These are phyloP conservation scores for Hippocampus kuda DNA, from an alignment of 2,797 vertebrate genomes.

Conservation along the genomic window DNA sequence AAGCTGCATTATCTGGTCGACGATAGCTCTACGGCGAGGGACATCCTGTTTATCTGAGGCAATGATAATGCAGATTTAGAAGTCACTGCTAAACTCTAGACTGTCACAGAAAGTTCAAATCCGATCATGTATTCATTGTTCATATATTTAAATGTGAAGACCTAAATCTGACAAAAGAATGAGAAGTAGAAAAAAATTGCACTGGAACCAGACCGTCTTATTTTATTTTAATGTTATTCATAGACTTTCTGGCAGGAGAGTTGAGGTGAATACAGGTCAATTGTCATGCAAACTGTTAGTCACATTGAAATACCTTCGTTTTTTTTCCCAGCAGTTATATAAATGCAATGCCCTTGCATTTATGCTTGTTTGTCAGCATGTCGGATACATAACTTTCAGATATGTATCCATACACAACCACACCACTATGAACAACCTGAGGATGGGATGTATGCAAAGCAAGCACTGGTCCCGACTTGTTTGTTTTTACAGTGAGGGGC, in stretches of 20 bases:
- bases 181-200: constrained; percentile 18
- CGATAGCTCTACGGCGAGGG: constrained; percentile 34
- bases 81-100: constrained; percentile 24
- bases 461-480: constrained; percentile 13
- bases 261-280: constrained; percentile 46
- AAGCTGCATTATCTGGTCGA: constrained; percentile 33
- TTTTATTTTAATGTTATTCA: constrained; percentile 63
- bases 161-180: constrained; percentile 19
- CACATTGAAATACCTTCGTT: constrained; percentile 33
- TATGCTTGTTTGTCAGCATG: constrained; percentile 35
- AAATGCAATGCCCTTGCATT: constrained; percentile 57
- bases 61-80: constrained; percentile 39
- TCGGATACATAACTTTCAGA: constrained; percentile 52
- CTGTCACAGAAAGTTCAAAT: constrained; percentile 24
- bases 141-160: constrained; percentile 35
- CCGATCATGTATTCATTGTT: constrained; percentile 38
- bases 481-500: constrained; percentile 6
- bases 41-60: constrained; percentile 41
- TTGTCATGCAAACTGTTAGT: constrained; percentile 34
- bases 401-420: constrained; percentile 59
- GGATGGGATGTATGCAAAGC: constrained; percentile 54
- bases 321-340: constrained; percentile 30
- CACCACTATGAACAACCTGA: constrained; percentile 51
- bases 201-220: constrained; percentile 14
- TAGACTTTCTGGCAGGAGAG: constrained; percentile 51